phyloP scores from a whole-genome alignment of 2,113 vertebrate species.

The Chascanopsetta lugubris region DNA sequence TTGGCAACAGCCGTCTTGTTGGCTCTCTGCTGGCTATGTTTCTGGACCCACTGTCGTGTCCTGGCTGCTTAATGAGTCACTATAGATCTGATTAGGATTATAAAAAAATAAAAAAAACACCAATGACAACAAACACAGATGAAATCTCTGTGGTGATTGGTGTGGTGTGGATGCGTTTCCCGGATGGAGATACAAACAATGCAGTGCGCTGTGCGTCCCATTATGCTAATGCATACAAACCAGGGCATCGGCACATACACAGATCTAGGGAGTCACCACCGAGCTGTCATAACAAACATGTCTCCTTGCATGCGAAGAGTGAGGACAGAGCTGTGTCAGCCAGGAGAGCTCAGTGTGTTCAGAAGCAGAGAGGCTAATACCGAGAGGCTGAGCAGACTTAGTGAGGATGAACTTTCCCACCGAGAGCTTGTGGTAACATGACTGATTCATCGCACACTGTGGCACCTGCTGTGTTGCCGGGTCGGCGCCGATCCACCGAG shows the following conservation, averaged over 20 bases:
- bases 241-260: not conserved
- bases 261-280: conserved; percentile 8
- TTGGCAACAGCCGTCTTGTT: conserved; percentile 67
- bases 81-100: conserved; percentile 18
- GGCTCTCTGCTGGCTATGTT: conserved; percentile 44
- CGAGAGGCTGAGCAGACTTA: conserved; percentile 36
- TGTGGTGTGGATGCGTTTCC: conserved; percentile 1
- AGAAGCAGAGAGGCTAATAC: conserved; percentile 26
- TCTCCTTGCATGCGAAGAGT: conserved; percentile 3
- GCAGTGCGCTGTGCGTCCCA: conserved; percentile 22
- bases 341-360: not conserved
- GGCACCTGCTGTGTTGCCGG: conserved; percentile 39
- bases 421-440: conserved; percentile 21
- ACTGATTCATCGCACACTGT: conserved; percentile 50
- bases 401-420: conserved; percentile 52
- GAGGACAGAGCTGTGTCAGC: conserved; percentile 24
- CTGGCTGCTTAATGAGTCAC: conserved; percentile 54
- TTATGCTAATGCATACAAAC: conserved; percentile 17
- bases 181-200: conserved; percentile 6
- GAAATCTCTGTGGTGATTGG: conserved; percentile 1
- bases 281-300: conserved; percentile 29
- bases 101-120: conserved; percentile 4
- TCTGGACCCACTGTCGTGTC: conserved; percentile 44
- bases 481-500: conserved; percentile 30
- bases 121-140: conserved; percentile 21